Percentiles rank a stretch among this genome's conserved stretches.
phyloP scores from a whole-genome alignment of 2,797 vertebrate species.

The Peromyscus aztecus region DNA sequence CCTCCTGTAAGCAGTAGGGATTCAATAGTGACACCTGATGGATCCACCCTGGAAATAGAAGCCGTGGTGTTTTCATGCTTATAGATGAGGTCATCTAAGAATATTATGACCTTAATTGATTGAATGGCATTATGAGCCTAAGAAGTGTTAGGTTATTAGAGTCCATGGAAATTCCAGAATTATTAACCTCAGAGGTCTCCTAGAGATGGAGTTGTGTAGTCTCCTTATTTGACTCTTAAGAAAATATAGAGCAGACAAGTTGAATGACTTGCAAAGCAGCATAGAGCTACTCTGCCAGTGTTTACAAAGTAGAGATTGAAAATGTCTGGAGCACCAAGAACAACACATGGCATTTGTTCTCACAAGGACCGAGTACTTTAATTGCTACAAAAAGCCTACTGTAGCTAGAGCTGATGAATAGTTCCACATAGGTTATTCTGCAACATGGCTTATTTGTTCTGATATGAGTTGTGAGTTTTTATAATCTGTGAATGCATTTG shows the following conservation, averaged over 20 bases:
- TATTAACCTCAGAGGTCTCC: not conserved
- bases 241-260: conserved; percentile 34
- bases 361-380: conserved; percentile 38
- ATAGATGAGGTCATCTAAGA: not conserved
- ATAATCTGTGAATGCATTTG: conserved; percentile 40
- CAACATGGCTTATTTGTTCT: conserved; percentile 42
- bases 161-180: not conserved
- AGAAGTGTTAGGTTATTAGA: not conserved
- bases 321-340: conserved; percentile 7
- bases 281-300: not conserved
- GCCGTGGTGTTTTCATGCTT: not conserved
- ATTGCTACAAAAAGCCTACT: conserved; percentile 36
- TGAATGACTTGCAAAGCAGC: conserved; percentile 48
- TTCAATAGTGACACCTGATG: not conserved
- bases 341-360: conserved; percentile 55
- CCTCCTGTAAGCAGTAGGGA: not conserved
- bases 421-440: conserved; percentile 25
- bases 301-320: conserved; percentile 29
- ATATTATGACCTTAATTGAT: not conserved
- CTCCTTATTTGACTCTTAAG: not conserved
- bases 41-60: not conserved
- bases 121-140: not conserved
- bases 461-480: conserved; percentile 15
- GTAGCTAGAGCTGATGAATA: not conserved
- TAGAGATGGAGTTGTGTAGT: not conserved